Base-by-base conservation (phyloP, 2,113 vertebrate genomes). In the Platichthys stellatus region DNA sequence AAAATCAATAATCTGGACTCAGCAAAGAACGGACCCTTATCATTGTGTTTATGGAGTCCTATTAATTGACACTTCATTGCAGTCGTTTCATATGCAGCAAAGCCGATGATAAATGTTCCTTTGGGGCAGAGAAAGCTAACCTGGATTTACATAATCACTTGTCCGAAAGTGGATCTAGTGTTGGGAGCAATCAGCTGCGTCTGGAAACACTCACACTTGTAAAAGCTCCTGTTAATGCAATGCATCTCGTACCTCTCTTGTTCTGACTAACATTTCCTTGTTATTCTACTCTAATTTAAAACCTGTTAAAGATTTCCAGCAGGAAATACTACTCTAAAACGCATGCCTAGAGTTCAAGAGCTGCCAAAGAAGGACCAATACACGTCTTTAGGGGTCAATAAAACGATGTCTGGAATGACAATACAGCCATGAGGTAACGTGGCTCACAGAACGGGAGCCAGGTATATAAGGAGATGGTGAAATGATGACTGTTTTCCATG, bases 401-500 rank as follows among this genome's bases (percentile, higher is more conserved):
- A 88, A 90, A 85, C 86, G 53, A 83, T 62, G 76, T 74, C 88
- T 87, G 80, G 84, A 80, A 69, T 87, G 79, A 69, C 74, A 86
- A 69, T 81, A 77, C 66, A 64, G 73, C 61, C 72, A 64, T 81
- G 76, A 90, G 71, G 74, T 82, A 86, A 89, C 45, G 57, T 72
- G 61, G 72, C 80, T 75, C 59, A 81, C 81, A 40, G 63, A 90
- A 91, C 85, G 23, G 84, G 74, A 91, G 88, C 82, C 49, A 80
- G 80, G 86, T 89, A 80, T 65, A 81, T 53, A 72, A 69, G 86
- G 78, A 86, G 84, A 74, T 54, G 62, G 76, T 63, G 73, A 87
- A 78, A 87, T 85, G 82, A 91, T 86, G 83, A 82, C 78, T 80
- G 72, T 81, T 94, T 93, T 91, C 90, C 86, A 80, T 83, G 69